Percentiles rank a stretch among this genome's conserved stretches.
Evolutionary conservation across 2,888 invertebrate species (phyloP).

Genomic region (Teleogryllus oceanicus): DNA sequence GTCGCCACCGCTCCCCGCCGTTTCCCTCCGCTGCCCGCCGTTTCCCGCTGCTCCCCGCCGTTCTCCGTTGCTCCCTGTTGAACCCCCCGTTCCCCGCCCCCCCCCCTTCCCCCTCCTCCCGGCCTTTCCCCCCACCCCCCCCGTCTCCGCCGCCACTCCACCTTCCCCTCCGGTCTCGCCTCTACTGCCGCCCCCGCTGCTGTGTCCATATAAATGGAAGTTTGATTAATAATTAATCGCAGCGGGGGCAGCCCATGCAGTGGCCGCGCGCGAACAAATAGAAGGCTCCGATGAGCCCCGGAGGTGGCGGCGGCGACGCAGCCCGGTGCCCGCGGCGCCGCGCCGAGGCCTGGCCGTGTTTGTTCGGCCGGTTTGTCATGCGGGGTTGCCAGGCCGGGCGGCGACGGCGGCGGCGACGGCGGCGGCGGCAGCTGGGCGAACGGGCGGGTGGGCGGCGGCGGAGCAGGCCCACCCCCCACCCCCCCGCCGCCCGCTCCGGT

Average conservation of each 20-base stretch:
- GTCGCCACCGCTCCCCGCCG: neutral
- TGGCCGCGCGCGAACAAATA: too few relatives aligned
- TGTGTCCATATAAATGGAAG: too few relatives aligned
- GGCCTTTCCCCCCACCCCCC: too few relatives aligned
- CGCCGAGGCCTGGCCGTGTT: neutral
- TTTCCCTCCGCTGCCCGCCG: neutral
- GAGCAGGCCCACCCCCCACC: neutral
- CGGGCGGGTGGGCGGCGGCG: neutral
- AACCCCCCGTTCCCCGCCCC: neutral
- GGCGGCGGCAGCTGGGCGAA: neutral
- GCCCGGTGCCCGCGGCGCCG: neutral
- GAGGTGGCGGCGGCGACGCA: neutral
- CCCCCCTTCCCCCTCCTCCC: neutral
- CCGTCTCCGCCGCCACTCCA: too few relatives aligned
- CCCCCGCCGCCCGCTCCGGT: neutral
- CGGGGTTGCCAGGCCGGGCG: neutral
- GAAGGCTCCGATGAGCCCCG: too few relatives aligned
- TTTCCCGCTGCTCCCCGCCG: neutral
- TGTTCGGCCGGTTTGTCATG: slow-evolving; percentile 2
- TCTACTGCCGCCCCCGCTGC: too few relatives aligned
- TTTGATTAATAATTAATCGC: too few relatives aligned
- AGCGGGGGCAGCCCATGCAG: too few relatives aligned
- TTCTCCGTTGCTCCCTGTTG: neutral
- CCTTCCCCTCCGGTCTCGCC: too few relatives aligned
- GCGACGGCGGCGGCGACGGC: neutral